These are phyloP conservation scores for Nowickia ferox DNA, from an alignment of 2,888 invertebrate species.

Conservation along the genomic window DNA sequence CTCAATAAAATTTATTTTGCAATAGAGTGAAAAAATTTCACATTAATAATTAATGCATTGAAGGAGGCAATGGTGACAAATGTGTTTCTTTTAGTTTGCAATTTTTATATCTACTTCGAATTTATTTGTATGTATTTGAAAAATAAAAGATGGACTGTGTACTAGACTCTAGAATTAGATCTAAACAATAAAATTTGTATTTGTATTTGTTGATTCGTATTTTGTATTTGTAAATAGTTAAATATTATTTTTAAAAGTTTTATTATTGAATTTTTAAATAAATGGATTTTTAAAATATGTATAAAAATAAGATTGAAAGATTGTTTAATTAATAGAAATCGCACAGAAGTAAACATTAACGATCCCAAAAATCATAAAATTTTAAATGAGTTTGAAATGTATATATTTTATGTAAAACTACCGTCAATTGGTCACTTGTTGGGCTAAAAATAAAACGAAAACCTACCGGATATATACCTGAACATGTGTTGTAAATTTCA, in stretches of 20 bases:
- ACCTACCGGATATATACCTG: no score
- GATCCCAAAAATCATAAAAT: no score
- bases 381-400: no score
- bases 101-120: constrained; percentile 8
- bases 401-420: no score
- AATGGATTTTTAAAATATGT: constrained; percentile 48
- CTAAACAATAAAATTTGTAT: constrained; percentile 33
- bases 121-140: constrained; percentile 18
- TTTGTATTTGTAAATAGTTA: constrained; percentile 43
- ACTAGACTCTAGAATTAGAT: constrained; percentile 37
- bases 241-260: constrained; percentile 35
- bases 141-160: constrained; percentile 47
- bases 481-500: no score
- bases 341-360: no score
- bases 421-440: no score
- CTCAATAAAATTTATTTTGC: constrained; percentile 21
- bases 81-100: constrained; percentile 20
- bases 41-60: background rate
- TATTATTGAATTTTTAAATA: constrained; percentile 47
- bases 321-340: background rate
- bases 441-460: no score
- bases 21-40: constrained; percentile 11
- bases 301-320: background rate
- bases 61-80: background rate
- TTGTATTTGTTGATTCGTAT: constrained; percentile 40